Conservation (phyloP, 2,888 invertebrate genomes). For the Tillus elongatus region DNA sequence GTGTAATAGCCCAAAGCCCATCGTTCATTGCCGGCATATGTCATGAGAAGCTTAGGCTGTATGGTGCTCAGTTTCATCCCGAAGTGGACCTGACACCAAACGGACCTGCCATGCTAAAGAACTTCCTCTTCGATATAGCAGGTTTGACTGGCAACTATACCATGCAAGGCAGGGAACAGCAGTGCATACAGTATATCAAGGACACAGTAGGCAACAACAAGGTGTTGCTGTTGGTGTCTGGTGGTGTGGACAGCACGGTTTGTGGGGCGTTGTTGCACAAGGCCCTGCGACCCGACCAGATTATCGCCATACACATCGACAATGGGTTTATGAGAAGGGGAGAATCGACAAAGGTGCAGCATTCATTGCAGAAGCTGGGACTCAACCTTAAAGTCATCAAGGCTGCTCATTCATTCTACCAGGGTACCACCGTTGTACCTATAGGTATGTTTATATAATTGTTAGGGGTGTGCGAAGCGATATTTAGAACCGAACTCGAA, state of each 20-base stretch:
- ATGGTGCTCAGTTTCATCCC: slow-evolving; percentile 98
- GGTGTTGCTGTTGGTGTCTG: slow-evolving; percentile 84
- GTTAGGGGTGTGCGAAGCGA: too few relatives aligned
- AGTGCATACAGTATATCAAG: slow-evolving; percentile 86
- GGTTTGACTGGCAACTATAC: slow-evolving; percentile 82
- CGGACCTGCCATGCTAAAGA: slow-evolving; percentile 84
- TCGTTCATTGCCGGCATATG: slow-evolving; percentile 82
- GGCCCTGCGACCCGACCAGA: slow-evolving; percentile 80
- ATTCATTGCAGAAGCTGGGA: slow-evolving; percentile 30
- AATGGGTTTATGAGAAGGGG: slow-evolving; percentile 98
- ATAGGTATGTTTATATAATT: too few relatives aligned
- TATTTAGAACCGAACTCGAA: too few relatives aligned
- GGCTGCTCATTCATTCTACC: slow-evolving; percentile 62
- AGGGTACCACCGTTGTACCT: slow-evolving; percentile 76
- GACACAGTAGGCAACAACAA: slow-evolving; percentile 85
- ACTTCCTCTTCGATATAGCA: slow-evolving; percentile 89
- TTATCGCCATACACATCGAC: slow-evolving; percentile 95
- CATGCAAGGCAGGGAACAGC: slow-evolving; percentile 74
- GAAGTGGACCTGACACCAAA: slow-evolving; percentile 93
- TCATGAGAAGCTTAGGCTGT: slow-evolving; percentile 80
- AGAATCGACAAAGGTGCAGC: slow-evolving; percentile 64
- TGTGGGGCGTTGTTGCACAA: slow-evolving; percentile 91
- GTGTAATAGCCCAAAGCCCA: slow-evolving; percentile 75
- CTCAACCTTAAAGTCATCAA: slow-evolving; percentile 54
- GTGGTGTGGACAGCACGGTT: slow-evolving; percentile 99